Conservation (phyloP, 2,797 vertebrate genomes). For the Syngnathus rostellatus region DNA sequence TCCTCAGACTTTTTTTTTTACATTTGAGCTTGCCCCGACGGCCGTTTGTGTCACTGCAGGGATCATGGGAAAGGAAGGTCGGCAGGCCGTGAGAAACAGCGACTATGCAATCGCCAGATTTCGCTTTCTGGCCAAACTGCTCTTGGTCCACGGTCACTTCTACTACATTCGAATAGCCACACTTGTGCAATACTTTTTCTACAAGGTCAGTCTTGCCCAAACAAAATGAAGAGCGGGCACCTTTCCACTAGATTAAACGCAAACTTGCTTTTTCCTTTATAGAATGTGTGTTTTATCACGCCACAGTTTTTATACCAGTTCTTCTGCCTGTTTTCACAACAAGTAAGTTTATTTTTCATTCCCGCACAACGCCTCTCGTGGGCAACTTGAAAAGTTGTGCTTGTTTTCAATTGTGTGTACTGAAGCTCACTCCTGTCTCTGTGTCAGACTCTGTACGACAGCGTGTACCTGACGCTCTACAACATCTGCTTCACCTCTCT, state of each 20-base stretch:
- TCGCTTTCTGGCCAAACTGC: conserved; percentile 91
- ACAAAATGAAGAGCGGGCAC: background rate
- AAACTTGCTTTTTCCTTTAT: conserved; percentile 57
- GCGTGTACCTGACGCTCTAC: conserved; percentile 97
- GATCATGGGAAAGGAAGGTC: conserved; percentile 98
- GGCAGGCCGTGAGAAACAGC: conserved; percentile 97
- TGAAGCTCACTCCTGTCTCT: background rate
- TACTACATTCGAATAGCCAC: conserved; percentile 99
- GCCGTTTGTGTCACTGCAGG: conserved; percentile 61
- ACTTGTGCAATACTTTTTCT: conserved; percentile 99
- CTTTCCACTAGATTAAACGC: background rate
- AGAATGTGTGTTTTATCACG: conserved; percentile 99
- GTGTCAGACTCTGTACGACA: conserved; percentile 91
- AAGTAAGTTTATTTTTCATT: conserved; percentile 78
- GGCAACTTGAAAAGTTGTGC: background rate
- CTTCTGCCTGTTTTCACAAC: conserved; percentile 99
- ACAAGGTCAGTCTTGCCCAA: conserved; percentile 77
- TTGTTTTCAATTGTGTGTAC: background rate
- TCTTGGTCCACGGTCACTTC: conserved; percentile 98
- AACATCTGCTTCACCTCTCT: conserved; percentile 99
- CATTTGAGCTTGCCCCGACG: background rate
- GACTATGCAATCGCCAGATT: conserved; percentile 99
- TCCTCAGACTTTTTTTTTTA: background rate
- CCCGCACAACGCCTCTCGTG: background rate
- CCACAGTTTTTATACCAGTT: conserved; percentile 99